Conservation (phyloP, 2,888 invertebrate species). For the Orchesellides sinensis region DNA sequence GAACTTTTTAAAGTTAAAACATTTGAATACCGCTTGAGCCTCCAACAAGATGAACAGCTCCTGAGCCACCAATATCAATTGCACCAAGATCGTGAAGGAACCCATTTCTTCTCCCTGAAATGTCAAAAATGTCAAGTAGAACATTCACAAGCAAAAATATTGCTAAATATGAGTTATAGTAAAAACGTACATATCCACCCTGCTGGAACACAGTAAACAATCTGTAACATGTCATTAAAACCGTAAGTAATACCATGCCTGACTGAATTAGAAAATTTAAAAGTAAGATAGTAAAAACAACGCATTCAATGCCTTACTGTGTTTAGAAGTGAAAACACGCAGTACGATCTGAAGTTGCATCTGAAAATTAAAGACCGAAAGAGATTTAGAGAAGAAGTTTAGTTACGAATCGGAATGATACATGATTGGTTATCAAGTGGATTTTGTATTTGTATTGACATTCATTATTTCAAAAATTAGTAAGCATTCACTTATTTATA, state of each 20-base stretch:
- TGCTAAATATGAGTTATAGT: not conserved
- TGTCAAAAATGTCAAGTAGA: conserved; percentile 9
- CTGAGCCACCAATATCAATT: conserved; percentile 95
- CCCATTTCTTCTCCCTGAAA: conserved; percentile 81
- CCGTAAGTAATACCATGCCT: no score
- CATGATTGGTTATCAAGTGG: no score
- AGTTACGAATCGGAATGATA: no score
- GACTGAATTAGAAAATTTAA: no score
- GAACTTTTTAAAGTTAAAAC: no score
- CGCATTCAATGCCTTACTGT: conserved; percentile 79
- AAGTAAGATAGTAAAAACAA: conserved; percentile 73
- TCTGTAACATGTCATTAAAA: conserved; percentile 29
- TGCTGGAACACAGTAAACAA: conserved; percentile 94
- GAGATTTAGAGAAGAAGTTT: no score
- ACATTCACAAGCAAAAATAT: not conserved
- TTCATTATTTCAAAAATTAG: no score
- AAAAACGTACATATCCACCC: conserved; percentile 92
- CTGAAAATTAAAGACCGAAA: conserved; percentile 77
- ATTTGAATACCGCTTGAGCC: conserved; percentile 77
- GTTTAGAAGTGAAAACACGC: conserved; percentile 91
- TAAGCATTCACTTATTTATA: no score
- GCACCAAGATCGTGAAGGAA: conserved; percentile 90
- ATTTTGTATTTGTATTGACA: no score
- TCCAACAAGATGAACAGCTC: conserved; percentile 93
- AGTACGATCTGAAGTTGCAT: conserved; percentile 94